Base-by-base conservation (phyloP, 2,888 invertebrate genomes). In the Agonum fuliginosum region DNA sequence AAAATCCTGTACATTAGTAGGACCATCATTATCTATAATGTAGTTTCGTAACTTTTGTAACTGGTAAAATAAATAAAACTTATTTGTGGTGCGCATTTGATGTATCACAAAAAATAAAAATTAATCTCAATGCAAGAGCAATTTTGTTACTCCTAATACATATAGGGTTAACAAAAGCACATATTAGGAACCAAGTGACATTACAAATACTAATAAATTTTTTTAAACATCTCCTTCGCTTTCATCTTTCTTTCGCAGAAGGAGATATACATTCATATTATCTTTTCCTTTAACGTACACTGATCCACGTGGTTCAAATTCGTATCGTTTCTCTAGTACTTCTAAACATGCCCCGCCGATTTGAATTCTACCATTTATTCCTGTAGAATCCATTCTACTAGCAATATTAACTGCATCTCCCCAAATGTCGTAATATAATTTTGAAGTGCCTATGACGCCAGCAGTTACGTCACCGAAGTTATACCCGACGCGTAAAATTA, bases 361-460 rank as follows among this genome's bases (percentile, higher is more conserved):
- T 85, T 96, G 96, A 80, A 97, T 95, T 65, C 93, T 89, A 78
- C 96, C 95, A 2, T 93, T 90, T 6, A 97, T 92, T 0, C 98
- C 98, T 0, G 98, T 98, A 0, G 97, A 96, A 86, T 99, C 98
- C 99, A 99, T 99, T 72, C 98, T 90, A 4, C 96, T 96, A 0
- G 98, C 97, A 78, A 98, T 97, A 86, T 99, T 99, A 0, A 99
- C 98, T 0, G 98, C 97, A 86, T 99, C 98, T 0, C 98, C 98
- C 98, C 98, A 99, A 82, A 98, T 98, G 86, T 98, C 98, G 83
- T 98, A 99, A 86, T 97, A 96, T 78, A 99, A 88, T 85, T 98
- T 99, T 0, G 95, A 95, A 4, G 97, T 97, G 0, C 98, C 98
- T 72, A 99, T 98, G 1, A 99, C 95, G 0, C 98, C 98, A 0